These are phyloP conservation scores for Chloropsis hardwickii DNA, from an alignment of 2,113 vertebrate species.

Conservation along the genomic window DNA sequence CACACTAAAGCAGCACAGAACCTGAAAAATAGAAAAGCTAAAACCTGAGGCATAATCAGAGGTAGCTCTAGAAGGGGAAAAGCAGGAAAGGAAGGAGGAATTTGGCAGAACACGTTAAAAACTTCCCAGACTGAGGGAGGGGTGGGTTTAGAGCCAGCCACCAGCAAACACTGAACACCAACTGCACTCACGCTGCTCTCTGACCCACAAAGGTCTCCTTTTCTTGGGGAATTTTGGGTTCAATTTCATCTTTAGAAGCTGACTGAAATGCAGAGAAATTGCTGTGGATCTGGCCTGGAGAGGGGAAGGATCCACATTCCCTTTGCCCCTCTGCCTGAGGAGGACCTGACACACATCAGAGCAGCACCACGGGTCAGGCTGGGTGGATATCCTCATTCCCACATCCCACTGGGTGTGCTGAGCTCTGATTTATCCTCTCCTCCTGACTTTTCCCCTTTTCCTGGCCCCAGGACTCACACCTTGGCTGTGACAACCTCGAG, in stretches of 20 bases:
- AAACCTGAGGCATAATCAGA: not conserved
- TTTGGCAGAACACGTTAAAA: not conserved
- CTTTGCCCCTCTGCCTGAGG: not conserved
- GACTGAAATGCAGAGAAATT: not conserved
- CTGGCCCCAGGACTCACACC: not conserved
- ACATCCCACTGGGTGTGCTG: not conserved
- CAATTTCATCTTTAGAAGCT: not conserved
- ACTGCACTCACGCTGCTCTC: fast-evolving
- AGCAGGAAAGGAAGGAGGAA: not conserved
- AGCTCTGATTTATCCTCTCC: not conserved
- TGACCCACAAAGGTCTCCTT: not conserved
- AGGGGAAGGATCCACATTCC: fast-evolving
- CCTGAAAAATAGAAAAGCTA: not conserved
- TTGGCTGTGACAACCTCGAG: fast-evolving
- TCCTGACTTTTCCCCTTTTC: not conserved
- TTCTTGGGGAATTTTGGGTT: not conserved
- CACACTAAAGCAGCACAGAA: not conserved
- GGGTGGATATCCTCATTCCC: not conserved
- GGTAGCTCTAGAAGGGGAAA: not conserved
- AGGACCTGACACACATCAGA: not conserved
- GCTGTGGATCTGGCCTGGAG: not conserved
- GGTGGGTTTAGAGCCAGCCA: not conserved
- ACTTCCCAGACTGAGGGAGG: not conserved
- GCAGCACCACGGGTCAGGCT: fast-evolving
- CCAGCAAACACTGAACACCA: not conserved